Conservation (phyloP, 2,113 vertebrate species). For the Origma solitaria region DNA sequence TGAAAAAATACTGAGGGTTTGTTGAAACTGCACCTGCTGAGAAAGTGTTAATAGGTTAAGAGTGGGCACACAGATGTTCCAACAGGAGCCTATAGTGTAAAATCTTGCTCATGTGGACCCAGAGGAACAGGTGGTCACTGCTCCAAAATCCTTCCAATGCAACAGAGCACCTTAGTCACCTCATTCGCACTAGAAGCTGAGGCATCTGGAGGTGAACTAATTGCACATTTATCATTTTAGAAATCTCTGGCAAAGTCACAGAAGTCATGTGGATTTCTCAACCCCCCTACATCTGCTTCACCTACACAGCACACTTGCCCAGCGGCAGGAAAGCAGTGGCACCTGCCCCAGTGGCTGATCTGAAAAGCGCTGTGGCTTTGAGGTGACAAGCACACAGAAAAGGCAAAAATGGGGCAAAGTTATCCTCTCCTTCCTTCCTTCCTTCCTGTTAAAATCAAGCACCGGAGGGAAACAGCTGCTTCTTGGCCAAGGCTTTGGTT, state of each 20-base stretch:
- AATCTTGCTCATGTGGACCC: not conserved
- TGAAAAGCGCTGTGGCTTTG: not conserved
- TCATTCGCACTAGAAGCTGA: not conserved
- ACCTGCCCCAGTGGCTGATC: not conserved
- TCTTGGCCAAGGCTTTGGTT: not conserved
- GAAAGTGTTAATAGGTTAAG: not conserved
- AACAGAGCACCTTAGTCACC: not conserved
- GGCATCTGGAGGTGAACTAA: not conserved
- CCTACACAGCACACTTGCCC: not conserved
- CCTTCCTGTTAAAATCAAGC: not conserved
- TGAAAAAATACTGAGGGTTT: conserved; percentile 48
- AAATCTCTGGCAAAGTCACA: not conserved
- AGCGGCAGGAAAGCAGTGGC: not conserved
- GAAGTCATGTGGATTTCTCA: not conserved
- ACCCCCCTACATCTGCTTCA: not conserved
- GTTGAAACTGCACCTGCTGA: conserved; percentile 19
- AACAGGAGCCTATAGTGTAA: not conserved
- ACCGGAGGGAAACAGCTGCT: not conserved
- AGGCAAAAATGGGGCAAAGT: not conserved
- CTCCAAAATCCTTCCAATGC: not conserved
- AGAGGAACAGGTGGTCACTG: not conserved
- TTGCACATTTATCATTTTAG: not conserved
- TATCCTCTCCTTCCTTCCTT: not conserved
- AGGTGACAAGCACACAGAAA: not conserved
- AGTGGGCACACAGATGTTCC: not conserved